phyloP scores from a whole-genome alignment of 2,113 vertebrate species.

The Eretmochelys imbricata region DNA sequence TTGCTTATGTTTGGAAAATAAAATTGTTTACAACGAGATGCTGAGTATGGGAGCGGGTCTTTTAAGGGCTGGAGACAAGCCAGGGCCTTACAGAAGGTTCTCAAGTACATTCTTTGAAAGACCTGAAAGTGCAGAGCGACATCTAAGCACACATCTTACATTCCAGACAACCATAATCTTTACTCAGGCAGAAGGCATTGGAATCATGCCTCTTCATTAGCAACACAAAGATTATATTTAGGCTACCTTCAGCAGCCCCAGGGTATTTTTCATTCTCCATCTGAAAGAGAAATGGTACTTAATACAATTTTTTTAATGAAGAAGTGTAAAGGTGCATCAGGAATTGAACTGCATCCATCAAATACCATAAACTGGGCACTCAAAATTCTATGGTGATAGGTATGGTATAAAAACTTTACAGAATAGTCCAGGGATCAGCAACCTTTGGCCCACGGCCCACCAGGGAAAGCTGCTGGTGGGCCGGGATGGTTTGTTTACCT shows the following conservation, averaged over 20 bases:
- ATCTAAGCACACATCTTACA: neutral
- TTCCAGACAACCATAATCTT: no score
- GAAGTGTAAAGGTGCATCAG: neutral
- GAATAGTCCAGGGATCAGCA: neutral
- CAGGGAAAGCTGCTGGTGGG: no score
- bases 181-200: neutral
- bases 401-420: neutral
- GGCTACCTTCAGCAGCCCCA: no score
- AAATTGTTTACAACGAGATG: no score
- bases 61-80: neutral
- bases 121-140: fast-evolving
- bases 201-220: fast-evolving
- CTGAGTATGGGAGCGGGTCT: no score
- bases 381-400: neutral
- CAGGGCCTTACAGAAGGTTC: neutral
- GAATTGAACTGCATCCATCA: neutral
- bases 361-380: fast-evolving
- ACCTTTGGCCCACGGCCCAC: no score
- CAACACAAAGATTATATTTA: neutral
- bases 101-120: no score
- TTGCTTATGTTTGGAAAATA: no score
- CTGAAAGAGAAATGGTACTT: no score
- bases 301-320: no score
- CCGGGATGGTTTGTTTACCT: no score
- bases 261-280: no score